Percentiles rank a stretch among this genome's conserved stretches.
These are phyloP conservation scores for Acanthurus tractus DNA, from an alignment of 2,797 vertebrate genomes.

Conservation along the genomic window DNA sequence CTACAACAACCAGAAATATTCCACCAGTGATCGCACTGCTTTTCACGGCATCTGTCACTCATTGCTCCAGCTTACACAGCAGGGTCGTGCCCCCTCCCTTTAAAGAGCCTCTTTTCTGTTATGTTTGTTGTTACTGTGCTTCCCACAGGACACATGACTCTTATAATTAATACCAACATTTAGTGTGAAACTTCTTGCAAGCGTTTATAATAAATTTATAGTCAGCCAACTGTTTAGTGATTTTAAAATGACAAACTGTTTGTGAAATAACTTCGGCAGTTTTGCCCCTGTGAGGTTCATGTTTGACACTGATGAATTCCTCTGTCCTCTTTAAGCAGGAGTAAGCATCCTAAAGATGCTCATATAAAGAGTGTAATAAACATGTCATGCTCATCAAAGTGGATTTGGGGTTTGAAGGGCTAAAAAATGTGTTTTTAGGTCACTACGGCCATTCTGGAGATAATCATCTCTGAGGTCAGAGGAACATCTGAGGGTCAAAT, in stretches of 20 bases:
- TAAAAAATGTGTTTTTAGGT: not conserved
- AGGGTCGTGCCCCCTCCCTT: constrained; percentile 72
- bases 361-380: constrained; percentile 1
- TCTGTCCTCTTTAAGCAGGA: not conserved
- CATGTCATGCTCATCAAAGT: not conserved
- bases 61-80: constrained; percentile 60
- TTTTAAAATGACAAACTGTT: not conserved
- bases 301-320: not conserved
- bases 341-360: not conserved
- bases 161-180: not conserved
- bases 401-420: not conserved
- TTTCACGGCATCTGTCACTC: constrained; percentile 64
- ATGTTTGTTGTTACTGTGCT: constrained; percentile 71
- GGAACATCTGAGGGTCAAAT: not conserved
- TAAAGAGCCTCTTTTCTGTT: constrained; percentile 72
- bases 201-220: not conserved
- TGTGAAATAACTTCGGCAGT: not conserved
- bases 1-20: not conserved
- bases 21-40: constrained; percentile 11
- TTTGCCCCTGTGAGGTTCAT: not conserved
- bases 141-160: constrained; percentile 36
- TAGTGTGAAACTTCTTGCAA: not conserved
- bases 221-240: not conserved
- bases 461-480: constrained; percentile 32
- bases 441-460: constrained; percentile 12